A percentile compares a stretch with the other conserved stretches of the same genome.
Conservation (phyloP, 2,113 vertebrate genomes). For the Hemicordylus capensis region DNA sequence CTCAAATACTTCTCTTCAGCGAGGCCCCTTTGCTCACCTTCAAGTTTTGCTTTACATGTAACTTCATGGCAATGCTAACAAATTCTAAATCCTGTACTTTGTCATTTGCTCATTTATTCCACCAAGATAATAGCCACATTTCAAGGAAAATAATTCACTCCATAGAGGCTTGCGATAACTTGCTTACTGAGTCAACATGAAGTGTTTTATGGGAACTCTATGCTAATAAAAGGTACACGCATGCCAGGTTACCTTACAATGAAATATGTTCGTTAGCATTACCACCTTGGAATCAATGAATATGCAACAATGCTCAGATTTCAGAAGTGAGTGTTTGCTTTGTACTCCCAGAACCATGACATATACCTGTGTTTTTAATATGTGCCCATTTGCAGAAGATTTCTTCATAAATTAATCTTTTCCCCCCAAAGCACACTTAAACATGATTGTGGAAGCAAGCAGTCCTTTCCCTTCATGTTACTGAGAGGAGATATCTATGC, state of each 20-base stretch:
- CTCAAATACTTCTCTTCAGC: not conserved
- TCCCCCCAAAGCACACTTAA: not conserved
- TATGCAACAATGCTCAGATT: not conserved
- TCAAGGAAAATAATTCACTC: not conserved
- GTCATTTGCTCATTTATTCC: not conserved
- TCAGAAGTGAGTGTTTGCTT: not conserved
- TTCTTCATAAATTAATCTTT: not conserved
- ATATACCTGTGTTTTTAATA: not conserved
- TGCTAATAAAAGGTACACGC: not conserved
- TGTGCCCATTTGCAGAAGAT: not conserved
- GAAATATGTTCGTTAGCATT: conserved; percentile 3
- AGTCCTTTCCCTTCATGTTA: not conserved
- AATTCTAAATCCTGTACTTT: not conserved
- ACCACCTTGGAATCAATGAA: not conserved
- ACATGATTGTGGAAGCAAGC: not conserved
- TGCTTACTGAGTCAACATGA: not conserved
- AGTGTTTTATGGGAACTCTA: not conserved
- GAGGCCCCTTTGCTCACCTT: not conserved
- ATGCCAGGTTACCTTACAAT: not conserved
- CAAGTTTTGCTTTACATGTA: not conserved
- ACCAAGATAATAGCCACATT: not conserved
- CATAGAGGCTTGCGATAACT: not conserved
- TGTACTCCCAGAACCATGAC: not conserved
- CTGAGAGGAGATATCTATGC: not conserved
- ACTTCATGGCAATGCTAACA: not conserved